phyloP scores from a whole-genome alignment of 2,888 invertebrate species.

The Glyphotaelius pellucidus region DNA sequence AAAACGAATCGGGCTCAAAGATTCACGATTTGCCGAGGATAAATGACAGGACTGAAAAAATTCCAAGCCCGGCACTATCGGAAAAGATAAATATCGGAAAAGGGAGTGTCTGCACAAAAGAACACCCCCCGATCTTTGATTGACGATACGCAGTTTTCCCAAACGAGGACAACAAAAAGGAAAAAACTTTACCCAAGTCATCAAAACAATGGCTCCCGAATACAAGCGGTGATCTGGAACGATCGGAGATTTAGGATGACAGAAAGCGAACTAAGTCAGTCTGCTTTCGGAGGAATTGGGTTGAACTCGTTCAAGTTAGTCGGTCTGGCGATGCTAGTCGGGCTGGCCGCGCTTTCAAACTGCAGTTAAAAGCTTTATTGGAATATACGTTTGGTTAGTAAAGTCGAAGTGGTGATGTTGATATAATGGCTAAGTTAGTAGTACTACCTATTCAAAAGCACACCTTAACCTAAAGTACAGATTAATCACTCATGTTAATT shows the following conservation, averaged over 20 bases:
- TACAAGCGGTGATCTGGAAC: constrained; percentile 29
- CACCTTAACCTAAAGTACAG: neutral
- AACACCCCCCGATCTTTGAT: constrained; percentile 36
- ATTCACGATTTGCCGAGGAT: constrained; percentile 13
- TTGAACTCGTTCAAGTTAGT: neutral
- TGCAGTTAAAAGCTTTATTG: neutral
- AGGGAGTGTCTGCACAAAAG: constrained; percentile 36
- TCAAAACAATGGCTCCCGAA: constrained; percentile 53
- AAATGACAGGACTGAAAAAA: constrained; percentile 21
- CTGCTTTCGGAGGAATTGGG: neutral
- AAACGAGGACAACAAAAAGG: constrained; percentile 42
- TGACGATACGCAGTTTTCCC: constrained; percentile 50
- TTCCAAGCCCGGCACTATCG: constrained; percentile 7
- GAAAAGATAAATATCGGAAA: constrained; percentile 48
- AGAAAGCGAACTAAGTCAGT: neutral
- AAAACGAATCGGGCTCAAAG: neutral
- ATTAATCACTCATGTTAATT: neutral
- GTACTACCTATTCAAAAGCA: neutral
- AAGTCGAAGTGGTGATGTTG: neutral
- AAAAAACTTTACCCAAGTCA: constrained; percentile 46
- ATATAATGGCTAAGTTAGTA: neutral
- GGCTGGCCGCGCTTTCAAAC: neutral
- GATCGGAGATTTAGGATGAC: constrained; percentile 3
- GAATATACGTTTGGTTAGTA: neutral
- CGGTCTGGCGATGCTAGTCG: neutral